A percentile compares a stretch with the other conserved stretches of the same genome.
Evolutionary conservation across 2,113 vertebrate species (phyloP).

Genomic region (Gambusia affinis): DNA sequence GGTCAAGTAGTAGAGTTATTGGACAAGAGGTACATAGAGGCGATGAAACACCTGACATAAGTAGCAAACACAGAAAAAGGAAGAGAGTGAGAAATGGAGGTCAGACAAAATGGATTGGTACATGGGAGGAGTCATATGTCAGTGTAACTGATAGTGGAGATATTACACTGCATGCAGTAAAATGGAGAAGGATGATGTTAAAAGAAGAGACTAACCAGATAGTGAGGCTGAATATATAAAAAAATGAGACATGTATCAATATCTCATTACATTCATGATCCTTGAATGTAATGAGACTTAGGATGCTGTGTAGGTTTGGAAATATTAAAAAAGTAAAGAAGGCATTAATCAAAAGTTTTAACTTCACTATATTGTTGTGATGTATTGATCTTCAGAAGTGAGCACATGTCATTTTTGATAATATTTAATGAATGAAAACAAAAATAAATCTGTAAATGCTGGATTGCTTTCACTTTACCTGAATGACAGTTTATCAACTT

Average conservation of each 20-base stretch:
- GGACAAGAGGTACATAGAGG: background rate
- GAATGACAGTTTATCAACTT: no score
- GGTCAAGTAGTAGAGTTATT: slow-evolving; percentile 24
- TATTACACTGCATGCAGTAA: background rate
- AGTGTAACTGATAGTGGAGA: slow-evolving; percentile 8
- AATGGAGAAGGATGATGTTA: background rate
- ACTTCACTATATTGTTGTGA: no score
- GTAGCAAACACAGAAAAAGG: slow-evolving; percentile 1
- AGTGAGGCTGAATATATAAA: background rate
- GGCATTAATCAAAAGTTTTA: no score
- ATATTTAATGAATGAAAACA: no score
- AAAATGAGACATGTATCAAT: background rate
- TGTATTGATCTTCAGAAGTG: background rate
- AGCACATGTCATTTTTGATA: no score
- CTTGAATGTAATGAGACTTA: background rate
- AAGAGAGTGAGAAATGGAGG: slow-evolving; percentile 32
- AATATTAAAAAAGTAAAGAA: no score
- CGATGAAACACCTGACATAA: slow-evolving; percentile 30
- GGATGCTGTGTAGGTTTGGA: background rate
- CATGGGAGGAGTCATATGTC: slow-evolving; percentile 31
- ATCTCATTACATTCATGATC: background rate
- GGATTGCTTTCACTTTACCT: no score
- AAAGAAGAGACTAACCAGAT: background rate
- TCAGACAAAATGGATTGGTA: slow-evolving; percentile 27
- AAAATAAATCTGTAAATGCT: no score